A percentile compares a stretch with the other conserved stretches of the same genome.
These are phyloP conservation scores for Enteromius radiatus DNA, from an alignment of 2,797 vertebrate species.

Conservation along the genomic window DNA sequence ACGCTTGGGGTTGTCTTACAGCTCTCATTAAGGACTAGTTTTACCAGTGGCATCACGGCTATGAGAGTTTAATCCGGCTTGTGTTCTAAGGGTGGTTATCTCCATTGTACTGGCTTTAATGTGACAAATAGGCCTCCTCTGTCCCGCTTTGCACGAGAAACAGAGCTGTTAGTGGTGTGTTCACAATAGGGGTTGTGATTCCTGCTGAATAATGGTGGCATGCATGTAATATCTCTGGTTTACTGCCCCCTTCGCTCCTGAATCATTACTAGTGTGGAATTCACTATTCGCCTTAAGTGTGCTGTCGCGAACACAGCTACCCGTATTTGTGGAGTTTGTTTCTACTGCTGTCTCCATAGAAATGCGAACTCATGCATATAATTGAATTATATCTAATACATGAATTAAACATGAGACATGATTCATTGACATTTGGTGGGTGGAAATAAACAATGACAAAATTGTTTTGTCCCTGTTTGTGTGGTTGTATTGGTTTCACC, in stretches of 20 bases:
- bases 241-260: slow-evolving; percentile 18
- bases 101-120: slow-evolving; percentile 42
- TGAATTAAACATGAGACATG: slow-evolving; percentile 43
- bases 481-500: slow-evolving; percentile 32
- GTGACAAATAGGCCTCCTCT: slow-evolving; percentile 40
- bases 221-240: slow-evolving; percentile 32
- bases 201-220: slow-evolving; percentile 39
- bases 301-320: slow-evolving; percentile 2
- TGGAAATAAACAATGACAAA: slow-evolving; percentile 33
- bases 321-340: slow-evolving; percentile 26
- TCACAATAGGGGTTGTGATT: slow-evolving; percentile 50
- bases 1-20: slow-evolving; percentile 2
- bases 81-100: slow-evolving; percentile 22
- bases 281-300: neutral
- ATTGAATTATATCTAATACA: slow-evolving; percentile 13
- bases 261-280: neutral
- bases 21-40: slow-evolving; percentile 16
- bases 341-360: slow-evolving; percentile 23
- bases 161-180: slow-evolving; percentile 31
- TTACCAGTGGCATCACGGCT: slow-evolving; percentile 26
- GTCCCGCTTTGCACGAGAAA: slow-evolving; percentile 23
- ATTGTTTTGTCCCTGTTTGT: slow-evolving; percentile 34
- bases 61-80: slow-evolving; percentile 12
- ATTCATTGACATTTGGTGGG: slow-evolving; percentile 45
- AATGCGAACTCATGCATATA: slow-evolving; percentile 11